Evolutionary conservation across 2,888 invertebrate species (phyloP), one percentile per base, ranked within the genome.

Genomic region (Junonia oenone): DNA sequence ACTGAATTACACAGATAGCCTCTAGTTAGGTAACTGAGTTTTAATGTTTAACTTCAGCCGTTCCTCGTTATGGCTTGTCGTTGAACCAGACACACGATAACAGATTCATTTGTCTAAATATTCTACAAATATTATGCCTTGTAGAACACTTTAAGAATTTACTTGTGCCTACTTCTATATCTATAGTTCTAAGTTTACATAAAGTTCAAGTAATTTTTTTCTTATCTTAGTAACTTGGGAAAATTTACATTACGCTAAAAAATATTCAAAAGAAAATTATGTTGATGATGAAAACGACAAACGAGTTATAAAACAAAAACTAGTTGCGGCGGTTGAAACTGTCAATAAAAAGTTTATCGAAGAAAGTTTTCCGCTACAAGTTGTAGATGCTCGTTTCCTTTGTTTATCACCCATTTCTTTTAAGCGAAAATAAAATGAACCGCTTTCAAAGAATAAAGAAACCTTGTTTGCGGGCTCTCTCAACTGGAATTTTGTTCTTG

Each of bases 21-120:
- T 43, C 11, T 49, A 53, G 47, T 57, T 57, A 45, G n/a, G n/a
- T n/a, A n/a, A 50, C 50, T 50, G 50, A 55, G 19, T 54, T 58
- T 51, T 54, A 54, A 27, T 43, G 51, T 55, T 46, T 35, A 58
- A 55, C 47, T 55, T 55, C 27, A 48, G 45, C 55, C 14, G 29
- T 46, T 40, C 46, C 35, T 54, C 14, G 40, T 51, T 45, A 47
- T 43, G 45, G 55, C 43, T 11, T 45, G 37, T 40, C 45, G 45
- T 52, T 45, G 37, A 51, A 49, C 26, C 13, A n/a, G 35, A 45
- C 35, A 35, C 43, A 45, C 27, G 27, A 51, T 45, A 17, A 45
- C 43, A 26, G 11, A 33, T 45, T 33, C 22, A 45, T 29, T 26
- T 26, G 11, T 13, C 14, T 35, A 22, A 45, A 33, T 22, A 14